A percentile compares a stretch with the other conserved stretches of the same genome.
phyloP scores from a whole-genome alignment of 2,888 invertebrate species.

The Athetis lepigone region DNA sequence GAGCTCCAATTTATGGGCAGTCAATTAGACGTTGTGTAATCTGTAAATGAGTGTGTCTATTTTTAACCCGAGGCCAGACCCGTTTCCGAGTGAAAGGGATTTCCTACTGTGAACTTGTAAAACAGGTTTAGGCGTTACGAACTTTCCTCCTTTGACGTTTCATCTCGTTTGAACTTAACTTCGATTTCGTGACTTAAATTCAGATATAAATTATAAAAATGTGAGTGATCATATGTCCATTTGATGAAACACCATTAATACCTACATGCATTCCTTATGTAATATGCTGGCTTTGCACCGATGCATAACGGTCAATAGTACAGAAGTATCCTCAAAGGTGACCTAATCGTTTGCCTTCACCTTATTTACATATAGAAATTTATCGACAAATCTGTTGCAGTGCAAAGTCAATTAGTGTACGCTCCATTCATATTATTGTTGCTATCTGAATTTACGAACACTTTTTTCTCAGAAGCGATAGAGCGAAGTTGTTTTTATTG shows the following conservation, averaged over 20 bases:
- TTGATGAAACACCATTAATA: not conserved
- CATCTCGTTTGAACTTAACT: constrained; percentile 44
- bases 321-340: constrained; percentile 68
- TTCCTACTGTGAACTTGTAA: constrained; percentile 78
- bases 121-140: constrained; percentile 73
- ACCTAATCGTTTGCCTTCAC: constrained; percentile 78
- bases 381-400: constrained; percentile 56
- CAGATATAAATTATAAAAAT: constrained; percentile 10
- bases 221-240: constrained; percentile 3
- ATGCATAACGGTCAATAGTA: constrained; percentile 49
- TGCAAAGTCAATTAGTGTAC: constrained; percentile 22
- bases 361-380: constrained; percentile 73
- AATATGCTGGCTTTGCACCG: constrained; percentile 50
- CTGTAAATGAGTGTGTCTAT: constrained; percentile 81
- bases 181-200: constrained; percentile 23
- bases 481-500: not conserved
- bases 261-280: constrained; percentile 6
- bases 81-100: constrained; percentile 85
- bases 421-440: constrained; percentile 6
- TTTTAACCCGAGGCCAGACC: constrained; percentile 75
- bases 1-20: constrained; percentile 78
- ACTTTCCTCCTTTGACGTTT: constrained; percentile 74
- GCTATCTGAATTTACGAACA: not conserved
- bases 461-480: not conserved
- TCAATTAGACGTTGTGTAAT: constrained; percentile 83